A percentile compares a stretch with the other conserved stretches of the same genome.
Evolutionary conservation across 2,113 vertebrate genomes (phyloP).

Genomic region (Phrynocephalus versicolor): DNA sequence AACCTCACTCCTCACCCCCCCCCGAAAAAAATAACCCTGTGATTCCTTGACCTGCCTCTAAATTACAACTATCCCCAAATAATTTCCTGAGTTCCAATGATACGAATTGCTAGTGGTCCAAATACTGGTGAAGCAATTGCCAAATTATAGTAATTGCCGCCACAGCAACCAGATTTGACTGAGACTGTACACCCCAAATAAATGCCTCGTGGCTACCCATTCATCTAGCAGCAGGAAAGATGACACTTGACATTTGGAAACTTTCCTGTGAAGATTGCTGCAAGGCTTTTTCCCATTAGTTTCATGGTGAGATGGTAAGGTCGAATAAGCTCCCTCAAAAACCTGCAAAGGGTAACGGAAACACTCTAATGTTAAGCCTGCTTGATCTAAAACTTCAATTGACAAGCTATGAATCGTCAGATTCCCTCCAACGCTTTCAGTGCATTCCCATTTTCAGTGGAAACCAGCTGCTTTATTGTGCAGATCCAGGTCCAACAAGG

Average conservation of each 20-base stretch:
- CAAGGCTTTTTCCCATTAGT: constrained; percentile 82
- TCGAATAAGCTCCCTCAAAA: constrained; percentile 79
- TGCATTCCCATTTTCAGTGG: constrained; percentile 37
- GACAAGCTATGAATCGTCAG: constrained; percentile 67
- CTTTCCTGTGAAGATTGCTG: constrained; percentile 78
- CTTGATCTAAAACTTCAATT: constrained; percentile 76
- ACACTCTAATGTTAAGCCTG: constrained; percentile 65
- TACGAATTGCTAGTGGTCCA: constrained; percentile 53
- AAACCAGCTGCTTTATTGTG: constrained; percentile 48
- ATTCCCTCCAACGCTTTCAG: constrained; percentile 57
- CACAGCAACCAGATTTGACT: constrained; percentile 73
- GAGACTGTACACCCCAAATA: constrained; percentile 76
- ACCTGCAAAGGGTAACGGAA: constrained; percentile 78
- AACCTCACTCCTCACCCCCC: neutral
- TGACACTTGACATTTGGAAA: constrained; percentile 83
- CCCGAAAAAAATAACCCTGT: neutral
- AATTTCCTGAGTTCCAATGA: constrained; percentile 25
- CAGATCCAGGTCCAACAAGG: constrained; percentile 1
- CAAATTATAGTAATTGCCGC: constrained; percentile 69
- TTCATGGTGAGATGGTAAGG: constrained; percentile 82
- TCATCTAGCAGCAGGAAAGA: constrained; percentile 84
- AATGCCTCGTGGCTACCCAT: constrained; percentile 79
- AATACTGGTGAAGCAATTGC: constrained; percentile 63
- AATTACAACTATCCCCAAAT: constrained; percentile 47
- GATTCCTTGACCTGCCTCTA: constrained; percentile 27